Conservation (phyloP, 2,113 vertebrate genomes). For the Asarcornis scutulata region DNA sequence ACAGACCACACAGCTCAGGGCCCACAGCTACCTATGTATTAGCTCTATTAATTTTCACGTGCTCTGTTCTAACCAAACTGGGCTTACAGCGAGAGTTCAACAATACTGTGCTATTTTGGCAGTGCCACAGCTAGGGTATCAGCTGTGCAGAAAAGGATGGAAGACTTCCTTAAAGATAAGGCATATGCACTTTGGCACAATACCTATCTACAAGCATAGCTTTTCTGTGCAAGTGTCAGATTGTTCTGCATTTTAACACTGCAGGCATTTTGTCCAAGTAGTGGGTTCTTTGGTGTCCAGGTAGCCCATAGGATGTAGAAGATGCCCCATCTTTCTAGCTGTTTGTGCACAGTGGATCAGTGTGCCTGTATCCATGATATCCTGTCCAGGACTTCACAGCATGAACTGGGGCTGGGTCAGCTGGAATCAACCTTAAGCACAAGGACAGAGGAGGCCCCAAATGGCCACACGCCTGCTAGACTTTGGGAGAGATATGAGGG, state of each 20-base stretch:
- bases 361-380: neutral
- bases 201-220: neutral
- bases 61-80: neutral
- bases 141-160: neutral
- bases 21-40: too few relatives aligned
- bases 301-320: neutral
- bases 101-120: neutral
- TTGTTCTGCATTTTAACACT: neutral
- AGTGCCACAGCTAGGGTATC: neutral
- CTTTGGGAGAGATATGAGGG: neutral
- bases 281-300: neutral
- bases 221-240: neutral
- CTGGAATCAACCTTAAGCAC: neutral
- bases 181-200: neutral
- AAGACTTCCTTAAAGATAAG: neutral
- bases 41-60: neutral
- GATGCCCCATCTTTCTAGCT: neutral
- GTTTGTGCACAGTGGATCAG: neutral
- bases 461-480: fast-evolving
- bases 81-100: neutral
- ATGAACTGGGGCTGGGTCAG: fast-evolving
- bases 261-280: fast-evolving
- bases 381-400: neutral
- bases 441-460: neutral
- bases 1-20: neutral